Conservation (phyloP, 2,113 vertebrate species). For the Saguinus imperator region DNA sequence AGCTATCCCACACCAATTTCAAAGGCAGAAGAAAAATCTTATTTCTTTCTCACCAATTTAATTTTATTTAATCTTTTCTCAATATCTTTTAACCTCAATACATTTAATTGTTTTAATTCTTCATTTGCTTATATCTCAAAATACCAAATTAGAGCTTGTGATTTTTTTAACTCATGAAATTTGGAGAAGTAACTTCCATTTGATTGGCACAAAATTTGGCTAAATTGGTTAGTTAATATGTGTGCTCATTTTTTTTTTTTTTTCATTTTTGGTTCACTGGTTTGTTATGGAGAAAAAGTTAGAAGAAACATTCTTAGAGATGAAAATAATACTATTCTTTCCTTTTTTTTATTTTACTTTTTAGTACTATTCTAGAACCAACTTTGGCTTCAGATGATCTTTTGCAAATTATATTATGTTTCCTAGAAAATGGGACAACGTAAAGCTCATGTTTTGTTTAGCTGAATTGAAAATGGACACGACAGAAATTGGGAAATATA, state of each 20-base stretch:
- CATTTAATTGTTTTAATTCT: constrained; percentile 4
- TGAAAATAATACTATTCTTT: constrained; percentile 4
- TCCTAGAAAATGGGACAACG: neutral
- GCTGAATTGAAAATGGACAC: neutral
- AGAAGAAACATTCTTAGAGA: constrained; percentile 3
- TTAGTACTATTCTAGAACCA: constrained; percentile 14
- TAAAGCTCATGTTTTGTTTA: neutral
- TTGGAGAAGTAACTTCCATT: constrained; percentile 39
- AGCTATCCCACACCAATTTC: neutral
- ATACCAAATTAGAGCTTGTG: neutral
- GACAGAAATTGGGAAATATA: neutral
- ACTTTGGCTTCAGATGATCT: neutral
- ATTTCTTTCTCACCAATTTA: neutral
- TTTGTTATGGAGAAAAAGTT: constrained; percentile 40
- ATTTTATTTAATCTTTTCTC: constrained; percentile 9
- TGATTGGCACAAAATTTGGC: constrained; percentile 3
- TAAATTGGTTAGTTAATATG: constrained; percentile 35
- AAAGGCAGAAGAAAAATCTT: neutral
- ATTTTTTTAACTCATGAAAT: constrained; percentile 40
- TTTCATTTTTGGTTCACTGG: neutral
- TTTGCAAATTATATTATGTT: neutral
- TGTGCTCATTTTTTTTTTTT: neutral
- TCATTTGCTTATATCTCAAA: neutral
- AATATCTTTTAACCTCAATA: neutral
- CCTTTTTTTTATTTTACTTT: neutral